Evolutionary conservation across 2,797 vertebrate species (phyloP).

Genomic region (Pseudopleuronectes americanus): DNA sequence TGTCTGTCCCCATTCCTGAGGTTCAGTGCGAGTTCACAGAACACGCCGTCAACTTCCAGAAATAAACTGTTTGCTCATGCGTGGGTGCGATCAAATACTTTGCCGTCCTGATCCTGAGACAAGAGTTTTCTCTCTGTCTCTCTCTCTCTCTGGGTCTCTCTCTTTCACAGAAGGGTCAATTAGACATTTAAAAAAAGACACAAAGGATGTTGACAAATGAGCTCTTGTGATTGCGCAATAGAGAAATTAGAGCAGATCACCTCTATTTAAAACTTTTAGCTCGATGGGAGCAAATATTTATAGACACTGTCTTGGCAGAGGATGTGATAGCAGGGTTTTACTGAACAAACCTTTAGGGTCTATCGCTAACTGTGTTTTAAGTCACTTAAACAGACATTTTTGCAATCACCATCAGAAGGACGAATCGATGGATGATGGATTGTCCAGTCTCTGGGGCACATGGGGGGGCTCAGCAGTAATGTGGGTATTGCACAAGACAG

Average conservation of each 20-base stretch:
- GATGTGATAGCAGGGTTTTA: neutral
- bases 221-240: conserved; percentile 1
- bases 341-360: too few species aligned
- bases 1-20: conserved; percentile 78
- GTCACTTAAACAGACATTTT: too few species aligned
- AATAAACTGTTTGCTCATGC: conserved; percentile 85
- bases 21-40: conserved; percentile 81
- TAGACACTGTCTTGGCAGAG: neutral
- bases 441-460: too few species aligned
- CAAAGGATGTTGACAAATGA: conserved; percentile 32
- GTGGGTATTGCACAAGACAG: too few species aligned
- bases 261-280: conserved; percentile 20
- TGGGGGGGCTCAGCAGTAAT: too few species aligned
- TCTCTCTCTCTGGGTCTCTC: conserved; percentile 21
- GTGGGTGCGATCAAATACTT: conserved; percentile 81
- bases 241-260: conserved; percentile 7
- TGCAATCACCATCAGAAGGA: too few species aligned
- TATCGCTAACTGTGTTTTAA: too few species aligned
- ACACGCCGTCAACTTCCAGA: conserved; percentile 78
- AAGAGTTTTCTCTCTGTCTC: conserved; percentile 44
- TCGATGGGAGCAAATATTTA: neutral
- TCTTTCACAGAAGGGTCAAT: conserved; percentile 32
- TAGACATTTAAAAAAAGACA: conserved; percentile 29
- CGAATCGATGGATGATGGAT: too few species aligned
- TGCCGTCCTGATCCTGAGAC: conserved; percentile 67